Base-by-base conservation (phyloP, 2,113 vertebrate genomes). In the Thryonomys swinderianus region DNA sequence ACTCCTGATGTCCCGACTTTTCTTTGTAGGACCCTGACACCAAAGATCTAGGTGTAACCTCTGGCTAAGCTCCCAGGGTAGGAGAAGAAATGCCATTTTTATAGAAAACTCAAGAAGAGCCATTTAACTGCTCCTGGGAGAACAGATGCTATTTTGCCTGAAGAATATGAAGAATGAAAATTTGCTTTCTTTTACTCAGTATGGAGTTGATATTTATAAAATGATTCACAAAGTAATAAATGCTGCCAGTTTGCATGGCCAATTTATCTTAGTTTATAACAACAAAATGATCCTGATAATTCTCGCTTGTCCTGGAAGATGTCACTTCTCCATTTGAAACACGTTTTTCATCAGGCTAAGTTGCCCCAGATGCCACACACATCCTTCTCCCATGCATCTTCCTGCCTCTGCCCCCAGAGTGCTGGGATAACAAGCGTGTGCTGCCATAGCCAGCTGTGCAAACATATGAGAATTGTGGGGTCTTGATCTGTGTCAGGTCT, bases 81-180 rank as follows among this genome's bases (percentile, higher is more conserved):
- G 48, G 12, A 27, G 62, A 32, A 84, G 10, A 82, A 91, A 64
- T 48, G 51, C 64, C 34, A 42, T 8, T 37, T 71, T 53, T 51
- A 59, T 14, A 40, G 73, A 55, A 90, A 87, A 62, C 37, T 79
- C 53, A 25, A 55, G 82, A 62, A 16, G 51, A 83, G 69, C n/a
- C 32, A 57, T 57, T 88, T 8, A 11, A 55, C 57, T 59, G 81
- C 62, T 90, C 92, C 80, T 74, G 17, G 85, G n/a, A 86, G 48
- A 85, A 73, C 67, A 85, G 88, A 51, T 40, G 71, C 14, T 37
- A 57, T 45, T 95, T 76, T 80, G 34, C 80, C 91, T 10, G 27
- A 90, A 81, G 45, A 42, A 16, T 25, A 20, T 0, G 25, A 79
- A 51, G 14, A 74, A 80, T 12, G 73, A 57, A 42, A 48, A 91